Evolutionary conservation across 92 coral and sea anemone species (phyloP).

Genomic region (Desmophyllum pertusum): DNA sequence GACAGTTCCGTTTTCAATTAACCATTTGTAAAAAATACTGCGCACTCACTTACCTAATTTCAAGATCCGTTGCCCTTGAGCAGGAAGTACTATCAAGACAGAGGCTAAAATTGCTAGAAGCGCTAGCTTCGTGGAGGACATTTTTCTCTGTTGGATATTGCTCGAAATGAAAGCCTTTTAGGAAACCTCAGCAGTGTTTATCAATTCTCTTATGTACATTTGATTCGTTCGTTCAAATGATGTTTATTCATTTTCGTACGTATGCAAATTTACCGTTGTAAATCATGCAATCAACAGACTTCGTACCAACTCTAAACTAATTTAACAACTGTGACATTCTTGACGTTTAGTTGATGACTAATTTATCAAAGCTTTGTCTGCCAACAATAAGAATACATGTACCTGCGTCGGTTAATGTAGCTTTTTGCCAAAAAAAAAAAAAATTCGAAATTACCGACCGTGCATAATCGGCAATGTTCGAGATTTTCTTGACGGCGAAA

Average conservation of each 20-base stretch:
- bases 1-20: not conserved
- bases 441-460: no score
- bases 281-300: not conserved
- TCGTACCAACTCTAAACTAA: not conserved
- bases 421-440: no score
- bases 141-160: not conserved
- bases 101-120: not conserved
- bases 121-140: not conserved
- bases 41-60: slow-evolving; percentile 17
- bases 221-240: slow-evolving; percentile 2
- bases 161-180: not conserved
- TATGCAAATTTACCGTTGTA: slow-evolving; percentile 22
- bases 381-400: no score
- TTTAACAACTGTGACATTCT: not conserved
- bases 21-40: no score
- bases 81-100: not conserved
- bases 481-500: no score
- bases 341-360: no score
- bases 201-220: not conserved
- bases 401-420: no score
- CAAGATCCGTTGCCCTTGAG: slow-evolving; percentile 8
- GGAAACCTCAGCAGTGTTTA: not conserved
- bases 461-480: no score
- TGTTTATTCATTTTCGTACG: not conserved
- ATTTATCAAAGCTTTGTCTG: no score